Evolutionary conservation across 1,140 invertebrate genomes (phyloP), one percentile per base, ranked within the genome.

Genomic region (Pseudomyrmex dendroicus): DNA sequence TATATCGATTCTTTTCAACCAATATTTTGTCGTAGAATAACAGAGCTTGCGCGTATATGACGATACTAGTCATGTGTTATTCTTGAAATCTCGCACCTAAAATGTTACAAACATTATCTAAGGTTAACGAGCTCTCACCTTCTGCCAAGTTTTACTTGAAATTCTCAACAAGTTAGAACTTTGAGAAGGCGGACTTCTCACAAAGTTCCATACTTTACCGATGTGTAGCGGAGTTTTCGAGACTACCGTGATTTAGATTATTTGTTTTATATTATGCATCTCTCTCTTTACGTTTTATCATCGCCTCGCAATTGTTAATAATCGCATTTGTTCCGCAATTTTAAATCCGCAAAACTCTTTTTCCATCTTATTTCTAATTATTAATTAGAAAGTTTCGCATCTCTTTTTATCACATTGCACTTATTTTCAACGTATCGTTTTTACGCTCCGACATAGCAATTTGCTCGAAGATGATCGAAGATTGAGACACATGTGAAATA

Each of bases 61-160:
- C 5, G 56, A 44, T 2, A 57, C 35, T 15, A 70, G 20, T 35
- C 15, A n/a, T 7, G 54, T 59, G 20, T 78, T 61, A 66, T 80
- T 80, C 44, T 80, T 72, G 50, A 70, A 80, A 68, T 78, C 48
- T 59, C 8, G 20, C 76, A 46, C 54, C 15, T 59, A 59, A 72
- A 80, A 80, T 72, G 54, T 80, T 70, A 25, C 13, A 59, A 48
- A 17, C 44, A 59, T 59, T 80, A 80, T 72, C 44, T 46, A 10
- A 22, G 44, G 44, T 78, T 78, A 78, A 78, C 64, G 76, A 80
- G 64, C 66, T 80, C 46, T 72, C 54, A 59, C 12, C 66, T 70
- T 72, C 8, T 22, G 15, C 66, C 44, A 25, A 78, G 64, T 50
- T 59, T 78, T 2, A 3, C n/a, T 57, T 54, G 76, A 80, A 72